Conservation (phyloP, 2,888 invertebrate species). For the Halictus quadricinctus region DNA sequence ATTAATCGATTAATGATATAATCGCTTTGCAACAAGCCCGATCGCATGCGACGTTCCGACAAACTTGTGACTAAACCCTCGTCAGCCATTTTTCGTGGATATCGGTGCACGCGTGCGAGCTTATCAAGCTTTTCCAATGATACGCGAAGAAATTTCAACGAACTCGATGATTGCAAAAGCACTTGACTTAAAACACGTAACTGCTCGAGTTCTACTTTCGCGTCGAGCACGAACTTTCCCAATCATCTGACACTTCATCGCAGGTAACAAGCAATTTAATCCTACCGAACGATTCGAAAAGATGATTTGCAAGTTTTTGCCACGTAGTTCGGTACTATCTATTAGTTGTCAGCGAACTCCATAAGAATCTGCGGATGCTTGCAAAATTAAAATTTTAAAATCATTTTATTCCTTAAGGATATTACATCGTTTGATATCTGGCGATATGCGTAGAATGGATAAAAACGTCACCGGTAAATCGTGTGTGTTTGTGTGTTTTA, state of each 20-base stretch:
- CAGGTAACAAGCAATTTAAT: background rate
- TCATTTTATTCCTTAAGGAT: background rate
- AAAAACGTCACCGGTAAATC: conserved; percentile 2
- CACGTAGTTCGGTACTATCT: background rate
- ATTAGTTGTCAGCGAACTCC: background rate
- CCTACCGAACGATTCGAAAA: background rate
- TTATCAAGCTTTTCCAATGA: background rate
- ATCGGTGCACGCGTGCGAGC: background rate
- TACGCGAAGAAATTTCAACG: background rate
- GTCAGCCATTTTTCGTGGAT: background rate
- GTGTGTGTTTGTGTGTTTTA: background rate
- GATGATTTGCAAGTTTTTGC: background rate
- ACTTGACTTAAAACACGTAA: background rate
- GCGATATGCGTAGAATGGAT: background rate
- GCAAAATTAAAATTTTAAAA: background rate
- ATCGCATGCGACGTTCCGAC: background rate
- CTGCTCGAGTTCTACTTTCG: background rate
- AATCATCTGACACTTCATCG: background rate
- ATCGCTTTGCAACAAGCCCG: background rate
- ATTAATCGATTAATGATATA: background rate
- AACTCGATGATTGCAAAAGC: background rate
- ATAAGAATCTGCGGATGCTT: background rate
- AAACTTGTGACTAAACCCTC: background rate
- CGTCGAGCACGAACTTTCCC: background rate
- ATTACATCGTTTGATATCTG: background rate